Conservation (phyloP, 1,140 invertebrate species). For the Pararge aegeria region DNA sequence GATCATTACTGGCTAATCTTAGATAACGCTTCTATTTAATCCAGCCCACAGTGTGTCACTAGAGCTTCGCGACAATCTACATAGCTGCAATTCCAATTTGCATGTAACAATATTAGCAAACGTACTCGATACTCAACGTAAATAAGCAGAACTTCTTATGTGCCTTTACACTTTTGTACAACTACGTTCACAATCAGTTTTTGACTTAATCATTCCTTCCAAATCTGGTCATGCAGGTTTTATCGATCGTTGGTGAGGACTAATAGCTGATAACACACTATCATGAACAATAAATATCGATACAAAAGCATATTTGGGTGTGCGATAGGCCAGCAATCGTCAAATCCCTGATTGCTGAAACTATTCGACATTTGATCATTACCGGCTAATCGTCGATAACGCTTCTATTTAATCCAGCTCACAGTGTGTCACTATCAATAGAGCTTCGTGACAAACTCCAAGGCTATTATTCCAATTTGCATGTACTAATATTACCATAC, state of each 20-base stretch:
- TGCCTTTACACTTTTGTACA: no score
- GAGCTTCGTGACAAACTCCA: constrained; percentile 9
- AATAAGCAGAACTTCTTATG: no score
- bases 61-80: constrained; percentile 7
- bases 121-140: constrained; percentile 3
- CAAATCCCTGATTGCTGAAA: constrained; percentile 10
- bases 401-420: constrained; percentile 10
- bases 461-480: constrained; percentile 9
- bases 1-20: constrained; percentile 8
- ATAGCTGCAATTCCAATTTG: constrained; percentile 6
- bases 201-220: background rate
- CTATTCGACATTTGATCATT: constrained; percentile 11
- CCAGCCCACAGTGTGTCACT: background rate
- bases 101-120: constrained; percentile 7
- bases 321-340: background rate
- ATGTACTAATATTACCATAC: constrained; percentile 10
- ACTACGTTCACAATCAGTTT: background rate
- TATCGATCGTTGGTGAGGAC: background rate
- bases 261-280: background rate
- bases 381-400: constrained; percentile 7
- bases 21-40: constrained; percentile 15
- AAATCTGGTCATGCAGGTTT: background rate
- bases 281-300: constrained; percentile 4
- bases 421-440: constrained; percentile 4
- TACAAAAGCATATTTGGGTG: background rate